Conservation (phyloP, 37 sponge, comb jelly and placozoan species). For the Geodia barretti region DNA sequence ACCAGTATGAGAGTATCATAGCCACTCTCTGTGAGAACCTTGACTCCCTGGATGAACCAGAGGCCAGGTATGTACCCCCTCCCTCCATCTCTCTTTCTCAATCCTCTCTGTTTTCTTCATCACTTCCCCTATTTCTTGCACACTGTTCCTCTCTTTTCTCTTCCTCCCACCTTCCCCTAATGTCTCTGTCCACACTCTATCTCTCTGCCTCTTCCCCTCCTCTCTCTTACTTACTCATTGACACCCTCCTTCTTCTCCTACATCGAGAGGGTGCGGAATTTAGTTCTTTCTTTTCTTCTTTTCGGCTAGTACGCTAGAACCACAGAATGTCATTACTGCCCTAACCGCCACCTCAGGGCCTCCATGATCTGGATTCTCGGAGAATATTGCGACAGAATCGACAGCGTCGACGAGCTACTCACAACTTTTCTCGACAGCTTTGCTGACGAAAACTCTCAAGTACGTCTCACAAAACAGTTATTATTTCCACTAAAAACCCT, state of each 20-base stretch:
- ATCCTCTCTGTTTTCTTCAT: neutral
- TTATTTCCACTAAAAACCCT: too few species aligned
- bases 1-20: constrained; percentile 98
- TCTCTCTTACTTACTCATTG: too few species aligned
- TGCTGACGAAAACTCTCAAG: constrained; percentile 91
- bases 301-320: neutral
- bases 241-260: neutral
- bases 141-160: neutral
- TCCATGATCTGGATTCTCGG: constrained; percentile 99
- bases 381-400: constrained; percentile 98
- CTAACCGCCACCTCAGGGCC: constrained; percentile 58
- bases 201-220: neutral
- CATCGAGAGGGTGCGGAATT: neutral
- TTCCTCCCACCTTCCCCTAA: neutral
- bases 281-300: neutral
- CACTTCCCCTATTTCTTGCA: neutral
- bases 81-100: neutral
- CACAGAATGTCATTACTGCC: neutral
- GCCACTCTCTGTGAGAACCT: constrained; percentile 96
- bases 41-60: constrained; percentile 98
- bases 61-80: constrained; percentile 72
- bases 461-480: too few species aligned
- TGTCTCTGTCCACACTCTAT: too few species aligned
- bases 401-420: constrained; percentile 91
- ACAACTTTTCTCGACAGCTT: constrained; percentile 90